These are phyloP conservation scores for Pelodiscus sinensis DNA, from an alignment of 2,113 vertebrate species.

Conservation along the genomic window DNA sequence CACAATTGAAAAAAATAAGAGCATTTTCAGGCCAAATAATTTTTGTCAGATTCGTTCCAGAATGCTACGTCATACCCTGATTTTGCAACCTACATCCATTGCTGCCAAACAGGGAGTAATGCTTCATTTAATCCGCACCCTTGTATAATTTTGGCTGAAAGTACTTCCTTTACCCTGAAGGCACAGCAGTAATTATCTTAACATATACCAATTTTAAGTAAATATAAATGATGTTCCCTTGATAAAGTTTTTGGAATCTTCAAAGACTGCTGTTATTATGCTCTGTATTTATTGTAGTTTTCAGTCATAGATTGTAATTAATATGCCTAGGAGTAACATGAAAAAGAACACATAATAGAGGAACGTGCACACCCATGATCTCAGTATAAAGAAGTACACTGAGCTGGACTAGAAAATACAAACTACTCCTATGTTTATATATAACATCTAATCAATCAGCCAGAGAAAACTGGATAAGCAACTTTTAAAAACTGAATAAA, in stretches of 20 bases:
- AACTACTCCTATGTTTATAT: constrained; percentile 60
- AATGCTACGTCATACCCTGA: constrained; percentile 64
- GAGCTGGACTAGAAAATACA: constrained; percentile 67
- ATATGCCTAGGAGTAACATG: constrained; percentile 57
- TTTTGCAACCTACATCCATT: constrained; percentile 66
- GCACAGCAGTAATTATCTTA: constrained; percentile 73
- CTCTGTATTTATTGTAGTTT: constrained; percentile 57
- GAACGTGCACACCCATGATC: constrained; percentile 69
- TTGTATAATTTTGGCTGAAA: constrained; percentile 69
- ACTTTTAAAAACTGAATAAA: constrained; percentile 32
- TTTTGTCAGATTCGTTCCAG: constrained; percentile 62
- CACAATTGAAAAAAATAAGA: constrained; percentile 67
- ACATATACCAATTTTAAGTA: constrained; percentile 70
- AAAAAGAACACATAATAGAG: constrained; percentile 65
- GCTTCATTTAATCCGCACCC: constrained; percentile 75
- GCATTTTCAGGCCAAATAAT: constrained; percentile 59
- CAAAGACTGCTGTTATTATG: constrained; percentile 70
- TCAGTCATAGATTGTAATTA: constrained; percentile 74
- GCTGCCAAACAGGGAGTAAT: constrained; percentile 71
- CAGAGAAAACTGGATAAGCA: constrained; percentile 50
- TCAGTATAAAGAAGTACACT: constrained; percentile 60
- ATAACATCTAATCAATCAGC: constrained; percentile 66
- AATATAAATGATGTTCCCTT: constrained; percentile 68
- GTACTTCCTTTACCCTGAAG: constrained; percentile 72
- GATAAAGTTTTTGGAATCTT: constrained; percentile 72